Evolutionary conservation across 2,888 invertebrate genomes (phyloP), one percentile per base, ranked within the genome.

Genomic region (Maniola hyperantus): DNA sequence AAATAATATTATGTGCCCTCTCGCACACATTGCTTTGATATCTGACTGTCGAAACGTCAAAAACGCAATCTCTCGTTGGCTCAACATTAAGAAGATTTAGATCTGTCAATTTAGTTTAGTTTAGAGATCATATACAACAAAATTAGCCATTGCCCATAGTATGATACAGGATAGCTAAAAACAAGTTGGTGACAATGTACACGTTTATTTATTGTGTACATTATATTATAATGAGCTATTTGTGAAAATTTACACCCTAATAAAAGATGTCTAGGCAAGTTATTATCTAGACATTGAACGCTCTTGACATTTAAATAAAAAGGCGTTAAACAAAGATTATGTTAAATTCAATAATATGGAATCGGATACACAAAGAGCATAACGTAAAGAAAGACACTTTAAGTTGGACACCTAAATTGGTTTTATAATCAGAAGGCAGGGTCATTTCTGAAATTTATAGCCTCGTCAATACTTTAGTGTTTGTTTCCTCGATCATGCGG

Each of bases 401-500:
- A 79, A 77, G 72, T 72, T 72, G 75, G 76, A 76, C 71, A 79
- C 77, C 78, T 73, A 84, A 88, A 89, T 89, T 84, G 83, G 84
- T 83, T 87, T 88, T 88, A 84, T 87, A 87, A 88, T 88, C 85
- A 81, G 81, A 83, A 86, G 81, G 81, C 77, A 72, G 79, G 85
- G 83, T 84, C 82, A 84, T 88, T 87, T 87, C 72, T 75, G 72
- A 84, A 83, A 88, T 89, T 87, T 88, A 90, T 88, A 76, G 81
- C 84, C 76, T 82, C 83, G 80, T 87, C 84, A 82, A 85, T 85
- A 81, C 77, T 77, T 84, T 84, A 81, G 85, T 87, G 84, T 88
- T 85, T 87, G 87, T 88, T 89, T 86, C 88, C 84, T 83, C 80
- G 78, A 80, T 75, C 72, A 80, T 77, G 74, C 79, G 79, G 84